Evolutionary conservation across 1,140 invertebrate genomes (phyloP), one percentile per base, ranked within the genome.

Genomic region (Planococcus citri): DNA sequence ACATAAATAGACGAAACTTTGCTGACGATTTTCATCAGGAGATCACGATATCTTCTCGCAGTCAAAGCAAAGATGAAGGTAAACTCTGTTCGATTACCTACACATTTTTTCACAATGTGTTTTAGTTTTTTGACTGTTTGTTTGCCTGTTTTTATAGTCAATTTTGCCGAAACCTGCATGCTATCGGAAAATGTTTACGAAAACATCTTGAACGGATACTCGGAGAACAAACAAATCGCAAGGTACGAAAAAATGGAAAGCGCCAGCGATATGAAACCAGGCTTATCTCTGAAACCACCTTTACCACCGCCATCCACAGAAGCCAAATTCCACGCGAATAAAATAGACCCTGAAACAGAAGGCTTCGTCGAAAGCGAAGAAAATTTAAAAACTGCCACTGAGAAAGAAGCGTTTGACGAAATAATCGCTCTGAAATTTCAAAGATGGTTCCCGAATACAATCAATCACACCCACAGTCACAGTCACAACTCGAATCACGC

Each of bases 341-440:
- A 21, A 64, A 17, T 33, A 22, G 24, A 70, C 20, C 27, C 67
- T n/a, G 33, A 72, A 29, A 61, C 17, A 21, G 17, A 60, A 17
- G 24, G 20, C 20, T 57, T 27, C 2, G 29, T 25, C 21, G 27
- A 17, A 41, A n/a, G 1, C n/a, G n/a, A n/a, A n/a, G 21, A 20
- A 69, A 69, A n/a, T 10, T 57, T 67, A 20, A 71, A 57, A 29
- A 25, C 38, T 38, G 17, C 27, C 6, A 14, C 60, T 22, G 70
- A 70, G n/a, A 21, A 67, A 0, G 27, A 73, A 37, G 72, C 71
- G 1, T 69, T 73, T 17, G 75, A 76, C 58, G 75, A 76, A 21
- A 74, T 75, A 25, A 72, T 76, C 12, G 73, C 72, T 17, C 70
- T 76, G 20, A 76, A 76, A 58, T 76, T 76, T 68, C 75, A 74